A percentile compares a stretch with the other conserved stretches of the same genome.
These are phyloP conservation scores for Cheilosia variabilis DNA, from an alignment of 2,888 invertebrate genomes.

Conservation along the genomic window DNA sequence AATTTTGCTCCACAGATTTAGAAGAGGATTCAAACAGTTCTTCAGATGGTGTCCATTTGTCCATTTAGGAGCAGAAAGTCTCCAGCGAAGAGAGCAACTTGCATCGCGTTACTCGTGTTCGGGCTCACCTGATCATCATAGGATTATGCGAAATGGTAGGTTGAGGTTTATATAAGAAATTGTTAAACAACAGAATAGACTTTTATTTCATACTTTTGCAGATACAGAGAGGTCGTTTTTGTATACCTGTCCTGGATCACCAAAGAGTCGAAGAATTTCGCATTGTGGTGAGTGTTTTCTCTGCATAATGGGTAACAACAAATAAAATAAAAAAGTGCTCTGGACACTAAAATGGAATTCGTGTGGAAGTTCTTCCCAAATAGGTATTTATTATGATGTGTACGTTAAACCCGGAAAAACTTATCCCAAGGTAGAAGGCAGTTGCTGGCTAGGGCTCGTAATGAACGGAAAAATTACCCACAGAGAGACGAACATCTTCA, in stretches of 20 bases:
- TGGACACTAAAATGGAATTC: neutral
- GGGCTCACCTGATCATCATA: constrained; percentile 89
- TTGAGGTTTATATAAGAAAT: constrained; percentile 13
- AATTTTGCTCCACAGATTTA: constrained; percentile 87
- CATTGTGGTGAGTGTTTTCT: constrained; percentile 80
- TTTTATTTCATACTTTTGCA: constrained; percentile 71
- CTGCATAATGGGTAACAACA: too few relatives aligned
- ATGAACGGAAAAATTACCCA: too few relatives aligned
- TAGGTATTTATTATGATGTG: too few relatives aligned
- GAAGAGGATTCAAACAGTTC: constrained; percentile 95
- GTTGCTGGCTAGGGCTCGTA: too few relatives aligned
- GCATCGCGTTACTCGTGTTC: constrained; percentile 91
- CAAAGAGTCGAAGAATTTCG: constrained; percentile 81
- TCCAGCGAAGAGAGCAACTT: constrained; percentile 89
- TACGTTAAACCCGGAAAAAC: too few relatives aligned
- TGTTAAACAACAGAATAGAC: neutral
- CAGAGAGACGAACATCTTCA: too few relatives aligned
- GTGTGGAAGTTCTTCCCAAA: too few relatives aligned
- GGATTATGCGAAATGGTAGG: constrained; percentile 89
- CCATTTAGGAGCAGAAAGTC: constrained; percentile 87
- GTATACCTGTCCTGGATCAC: constrained; percentile 83
- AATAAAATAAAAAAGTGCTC: too few relatives aligned
- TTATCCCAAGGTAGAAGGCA: too few relatives aligned
- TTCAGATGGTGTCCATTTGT: constrained; percentile 95
- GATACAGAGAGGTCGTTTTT: constrained; percentile 83